Conservation (phyloP, 1,140 invertebrate genomes). For the Adoxophyes honmai region DNA sequence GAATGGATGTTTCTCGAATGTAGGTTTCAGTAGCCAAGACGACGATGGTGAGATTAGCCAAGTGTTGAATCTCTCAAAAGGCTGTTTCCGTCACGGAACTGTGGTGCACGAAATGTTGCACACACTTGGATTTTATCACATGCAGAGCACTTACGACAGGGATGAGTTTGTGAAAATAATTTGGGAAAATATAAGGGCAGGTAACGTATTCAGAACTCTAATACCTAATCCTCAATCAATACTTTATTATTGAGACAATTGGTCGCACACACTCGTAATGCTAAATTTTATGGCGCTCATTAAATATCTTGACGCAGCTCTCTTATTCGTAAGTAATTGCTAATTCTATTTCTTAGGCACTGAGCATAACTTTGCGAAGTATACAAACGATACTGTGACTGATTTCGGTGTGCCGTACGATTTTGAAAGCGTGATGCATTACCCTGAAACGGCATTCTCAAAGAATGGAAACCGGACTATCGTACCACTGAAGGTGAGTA, state of each 20-base stretch:
- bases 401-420: slow-evolving; percentile 82
- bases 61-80: slow-evolving; percentile 67
- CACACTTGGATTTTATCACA: slow-evolving; percentile 84
- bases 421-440: slow-evolving; percentile 86
- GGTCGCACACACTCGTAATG: too few relatives aligned
- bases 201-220: slow-evolving; percentile 32
- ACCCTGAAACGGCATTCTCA: slow-evolving; percentile 82
- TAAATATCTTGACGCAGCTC: too few relatives aligned
- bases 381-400: slow-evolving; percentile 79
- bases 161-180: slow-evolving; percentile 83
- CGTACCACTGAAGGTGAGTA: slow-evolving; percentile 75
- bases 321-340: too few relatives aligned
- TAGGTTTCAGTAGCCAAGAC: slow-evolving; percentile 57
- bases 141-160: slow-evolving; percentile 84
- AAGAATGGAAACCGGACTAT: slow-evolving; percentile 82
- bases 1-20: slow-evolving; percentile 74
- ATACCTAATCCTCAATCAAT: too few relatives aligned
- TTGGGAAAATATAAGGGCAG: slow-evolving; percentile 81
- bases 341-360: slow-evolving; percentile 59
- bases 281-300: too few relatives aligned
- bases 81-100: slow-evolving; percentile 76
- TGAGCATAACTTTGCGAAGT: slow-evolving; percentile 85
- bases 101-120: slow-evolving; percentile 84
- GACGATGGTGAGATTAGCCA: slow-evolving; percentile 50
- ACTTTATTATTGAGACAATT: too few relatives aligned